Percentiles rank a stretch among this genome's conserved stretches.
Conservation (phyloP, 2,797 vertebrate genomes). For the Pipistrellus pygmaeus region DNA sequence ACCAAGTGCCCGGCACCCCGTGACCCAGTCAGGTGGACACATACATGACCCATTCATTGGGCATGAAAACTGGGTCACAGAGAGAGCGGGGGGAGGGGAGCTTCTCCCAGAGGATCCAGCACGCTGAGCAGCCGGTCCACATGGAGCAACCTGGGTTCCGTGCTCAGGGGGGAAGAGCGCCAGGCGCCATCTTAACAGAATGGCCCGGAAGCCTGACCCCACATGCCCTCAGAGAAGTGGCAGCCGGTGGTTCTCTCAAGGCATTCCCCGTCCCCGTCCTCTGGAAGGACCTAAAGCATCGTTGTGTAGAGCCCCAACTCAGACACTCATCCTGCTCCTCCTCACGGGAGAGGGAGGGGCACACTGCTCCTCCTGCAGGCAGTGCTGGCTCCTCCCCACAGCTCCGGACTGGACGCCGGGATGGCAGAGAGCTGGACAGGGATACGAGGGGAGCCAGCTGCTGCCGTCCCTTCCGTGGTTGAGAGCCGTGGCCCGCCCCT, state of each 20-base stretch:
- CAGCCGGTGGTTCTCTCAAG: rapidly evolving
- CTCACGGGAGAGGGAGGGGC: too few relatives aligned
- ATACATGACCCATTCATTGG: too few relatives aligned
- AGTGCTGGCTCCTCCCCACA: too few relatives aligned
- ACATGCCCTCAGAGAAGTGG: rapidly evolving
- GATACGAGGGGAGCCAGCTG: constrained; percentile 78
- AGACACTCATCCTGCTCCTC: rapidly evolving
- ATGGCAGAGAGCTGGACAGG: background rate
- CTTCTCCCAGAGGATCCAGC: too few relatives aligned
- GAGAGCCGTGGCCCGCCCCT: constrained; percentile 70
- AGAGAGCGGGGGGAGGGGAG: rapidly evolving
- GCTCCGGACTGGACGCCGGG: too few relatives aligned
- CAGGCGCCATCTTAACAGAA: background rate
- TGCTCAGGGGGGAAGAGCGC: rapidly evolving
- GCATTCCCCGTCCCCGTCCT: rapidly evolving
- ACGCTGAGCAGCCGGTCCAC: too few relatives aligned
- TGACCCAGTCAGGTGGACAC: background rate
- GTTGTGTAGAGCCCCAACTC: background rate
- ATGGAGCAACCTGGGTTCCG: too few relatives aligned
- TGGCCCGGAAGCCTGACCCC: too few relatives aligned
- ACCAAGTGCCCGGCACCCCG: background rate
- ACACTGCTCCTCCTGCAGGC: too few relatives aligned
- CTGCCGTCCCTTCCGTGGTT: constrained; percentile 76
- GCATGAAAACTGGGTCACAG: background rate
- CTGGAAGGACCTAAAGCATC: background rate